These are phyloP conservation scores for Numenius phaeopus DNA, from an alignment of 2,797 vertebrate genomes.

Conservation along the genomic window DNA sequence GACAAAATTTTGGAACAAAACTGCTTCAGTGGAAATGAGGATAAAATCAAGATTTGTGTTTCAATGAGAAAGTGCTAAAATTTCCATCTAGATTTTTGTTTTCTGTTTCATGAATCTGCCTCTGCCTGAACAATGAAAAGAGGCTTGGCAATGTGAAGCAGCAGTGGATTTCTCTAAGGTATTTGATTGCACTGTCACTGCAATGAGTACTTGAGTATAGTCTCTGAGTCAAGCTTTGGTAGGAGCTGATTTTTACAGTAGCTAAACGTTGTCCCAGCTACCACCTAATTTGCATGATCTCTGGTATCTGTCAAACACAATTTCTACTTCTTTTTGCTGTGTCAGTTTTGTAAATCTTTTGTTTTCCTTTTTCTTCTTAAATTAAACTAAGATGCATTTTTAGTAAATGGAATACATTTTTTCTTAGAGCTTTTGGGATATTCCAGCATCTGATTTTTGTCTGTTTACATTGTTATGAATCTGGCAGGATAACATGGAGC, in stretches of 20 bases:
- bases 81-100: neutral
- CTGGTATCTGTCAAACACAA: neutral
- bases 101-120: neutral
- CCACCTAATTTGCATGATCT: neutral
- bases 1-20: neutral
- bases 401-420: neutral
- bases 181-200: neutral
- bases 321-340: neutral
- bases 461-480: neutral
- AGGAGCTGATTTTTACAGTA: neutral
- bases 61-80: neutral
- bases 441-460: neutral
- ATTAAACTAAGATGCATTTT: neutral
- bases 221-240: neutral
- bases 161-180: neutral
- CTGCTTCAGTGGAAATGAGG: neutral
- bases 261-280: neutral
- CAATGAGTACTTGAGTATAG: neutral
- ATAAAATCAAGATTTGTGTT: neutral
- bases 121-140: neutral
- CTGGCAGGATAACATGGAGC: neutral
- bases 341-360: neutral
- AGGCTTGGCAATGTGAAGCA: neutral
- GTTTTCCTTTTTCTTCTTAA: neutral
- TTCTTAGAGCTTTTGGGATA: neutral